A percentile compares a stretch with the other conserved stretches of the same genome.
These are phyloP conservation scores for Venusia cambrica DNA, from an alignment of 2,888 invertebrate genomes.

Conservation along the genomic window DNA sequence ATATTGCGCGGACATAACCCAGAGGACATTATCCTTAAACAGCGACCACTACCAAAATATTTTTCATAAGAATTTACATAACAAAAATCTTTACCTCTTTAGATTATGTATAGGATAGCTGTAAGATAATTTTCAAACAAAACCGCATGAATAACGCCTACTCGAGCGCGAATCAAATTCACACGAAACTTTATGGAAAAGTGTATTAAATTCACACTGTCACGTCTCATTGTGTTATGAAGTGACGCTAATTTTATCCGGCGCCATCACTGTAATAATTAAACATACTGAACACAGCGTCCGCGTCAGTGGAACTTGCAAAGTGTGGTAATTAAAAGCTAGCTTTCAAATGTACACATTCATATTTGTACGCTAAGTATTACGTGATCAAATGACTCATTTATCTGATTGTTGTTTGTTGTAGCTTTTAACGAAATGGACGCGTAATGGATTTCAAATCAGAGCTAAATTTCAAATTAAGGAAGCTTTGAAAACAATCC, in stretches of 20 bases:
- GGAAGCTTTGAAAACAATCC: slow-evolving; percentile 40
- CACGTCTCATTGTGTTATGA: slow-evolving; percentile 64
- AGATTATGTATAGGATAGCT: too few species aligned
- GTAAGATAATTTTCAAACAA: too few species aligned
- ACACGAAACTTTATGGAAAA: slow-evolving; percentile 61
- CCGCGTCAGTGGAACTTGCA: slow-evolving; percentile 49
- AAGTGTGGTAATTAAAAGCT: slow-evolving; percentile 50
- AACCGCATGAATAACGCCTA: too few species aligned
- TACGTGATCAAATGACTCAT: slow-evolving; percentile 9
- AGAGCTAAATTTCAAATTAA: slow-evolving; percentile 42
- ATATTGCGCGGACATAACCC: too few species aligned
- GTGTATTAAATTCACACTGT: slow-evolving; percentile 59
- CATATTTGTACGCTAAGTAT: slow-evolving; percentile 8
- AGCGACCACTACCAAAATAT: too few species aligned
- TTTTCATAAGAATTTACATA: too few species aligned
- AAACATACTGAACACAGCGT: slow-evolving; percentile 48
- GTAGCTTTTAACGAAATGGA: slow-evolving; percentile 42
- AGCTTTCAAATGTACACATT: slow-evolving; percentile 21
- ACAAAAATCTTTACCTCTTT: too few species aligned
- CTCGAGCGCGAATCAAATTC: slow-evolving; percentile 69
- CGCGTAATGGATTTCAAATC: slow-evolving; percentile 42
- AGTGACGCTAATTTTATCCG: slow-evolving; percentile 53
- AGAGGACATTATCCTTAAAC: too few species aligned
- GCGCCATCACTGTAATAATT: slow-evolving; percentile 60
- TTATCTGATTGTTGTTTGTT: slow-evolving; percentile 23